These are phyloP conservation scores for Micrastur ruficollis DNA, from an alignment of 2,797 vertebrate genomes.

Conservation along the genomic window DNA sequence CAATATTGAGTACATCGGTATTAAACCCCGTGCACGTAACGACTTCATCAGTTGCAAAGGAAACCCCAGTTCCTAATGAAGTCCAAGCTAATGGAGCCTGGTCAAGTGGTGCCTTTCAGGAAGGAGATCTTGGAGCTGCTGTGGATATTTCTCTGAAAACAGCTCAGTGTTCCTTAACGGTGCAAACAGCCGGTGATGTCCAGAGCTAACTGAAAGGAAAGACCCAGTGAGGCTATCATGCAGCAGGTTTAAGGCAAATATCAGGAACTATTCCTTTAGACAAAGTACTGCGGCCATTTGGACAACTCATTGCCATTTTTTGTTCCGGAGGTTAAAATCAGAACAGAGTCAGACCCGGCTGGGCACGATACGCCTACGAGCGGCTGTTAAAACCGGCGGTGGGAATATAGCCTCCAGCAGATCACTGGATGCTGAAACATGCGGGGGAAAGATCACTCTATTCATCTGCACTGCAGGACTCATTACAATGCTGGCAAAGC, in stretches of 20 bases:
- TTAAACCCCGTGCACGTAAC: background rate
- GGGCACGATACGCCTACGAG: background rate
- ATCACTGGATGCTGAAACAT: background rate
- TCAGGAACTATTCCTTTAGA: background rate
- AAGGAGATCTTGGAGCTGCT: background rate
- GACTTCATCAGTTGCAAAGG: background rate
- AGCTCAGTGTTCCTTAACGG: accelerated
- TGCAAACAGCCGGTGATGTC: accelerated
- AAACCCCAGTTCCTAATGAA: background rate
- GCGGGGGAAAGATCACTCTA: background rate
- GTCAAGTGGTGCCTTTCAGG: background rate
- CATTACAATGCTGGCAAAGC: background rate
- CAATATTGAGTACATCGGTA: accelerated
- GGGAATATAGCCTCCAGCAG: background rate
- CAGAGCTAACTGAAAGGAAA: background rate
- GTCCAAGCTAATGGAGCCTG: background rate
- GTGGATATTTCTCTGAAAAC: background rate
- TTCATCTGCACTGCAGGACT: background rate
- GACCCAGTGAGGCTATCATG: accelerated
- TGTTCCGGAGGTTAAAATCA: background rate
- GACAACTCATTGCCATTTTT: background rate
- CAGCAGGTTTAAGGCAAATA: background rate
- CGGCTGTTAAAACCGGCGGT: background rate
- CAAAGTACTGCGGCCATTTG: background rate
- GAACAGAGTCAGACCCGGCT: background rate